These are phyloP conservation scores for Cottus gobio DNA, from an alignment of 2,113 vertebrate genomes.

Conservation along the genomic window DNA sequence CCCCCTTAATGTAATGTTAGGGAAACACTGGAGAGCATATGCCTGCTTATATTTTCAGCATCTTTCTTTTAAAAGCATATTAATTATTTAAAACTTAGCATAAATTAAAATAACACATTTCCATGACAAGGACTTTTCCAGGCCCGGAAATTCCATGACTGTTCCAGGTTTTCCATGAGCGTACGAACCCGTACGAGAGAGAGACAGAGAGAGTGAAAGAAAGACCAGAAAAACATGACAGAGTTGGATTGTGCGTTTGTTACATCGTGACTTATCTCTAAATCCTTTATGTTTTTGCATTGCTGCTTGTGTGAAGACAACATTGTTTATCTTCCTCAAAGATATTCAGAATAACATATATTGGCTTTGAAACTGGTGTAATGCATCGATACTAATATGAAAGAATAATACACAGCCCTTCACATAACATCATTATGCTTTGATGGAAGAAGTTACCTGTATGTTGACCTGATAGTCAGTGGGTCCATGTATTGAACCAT, in stretches of 20 bases:
- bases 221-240: conserved; percentile 13
- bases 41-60: too few relatives aligned
- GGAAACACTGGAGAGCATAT: too few relatives aligned
- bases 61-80: too few relatives aligned
- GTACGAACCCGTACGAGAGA: too few relatives aligned
- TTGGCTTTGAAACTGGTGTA: neutral
- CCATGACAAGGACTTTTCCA: too few relatives aligned
- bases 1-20: too few relatives aligned
- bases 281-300: neutral
- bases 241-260: neutral
- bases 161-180: too few relatives aligned
- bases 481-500: conserved; percentile 96
- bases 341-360: neutral
- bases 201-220: too few relatives aligned
- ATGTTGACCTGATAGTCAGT: conserved; percentile 98
- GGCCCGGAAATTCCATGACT: too few relatives aligned
- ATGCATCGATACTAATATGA: neutral
- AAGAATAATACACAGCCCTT: neutral
- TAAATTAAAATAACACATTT: too few relatives aligned
- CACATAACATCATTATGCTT: neutral
- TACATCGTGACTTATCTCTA: neutral
- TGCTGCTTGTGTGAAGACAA: neutral
- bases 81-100: too few relatives aligned
- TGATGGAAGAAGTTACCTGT: conserved; percentile 83
- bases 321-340: neutral